These are phyloP conservation scores for Thecocarcelia acutangulata DNA, from an alignment of 2,888 invertebrate species.

Conservation along the genomic window DNA sequence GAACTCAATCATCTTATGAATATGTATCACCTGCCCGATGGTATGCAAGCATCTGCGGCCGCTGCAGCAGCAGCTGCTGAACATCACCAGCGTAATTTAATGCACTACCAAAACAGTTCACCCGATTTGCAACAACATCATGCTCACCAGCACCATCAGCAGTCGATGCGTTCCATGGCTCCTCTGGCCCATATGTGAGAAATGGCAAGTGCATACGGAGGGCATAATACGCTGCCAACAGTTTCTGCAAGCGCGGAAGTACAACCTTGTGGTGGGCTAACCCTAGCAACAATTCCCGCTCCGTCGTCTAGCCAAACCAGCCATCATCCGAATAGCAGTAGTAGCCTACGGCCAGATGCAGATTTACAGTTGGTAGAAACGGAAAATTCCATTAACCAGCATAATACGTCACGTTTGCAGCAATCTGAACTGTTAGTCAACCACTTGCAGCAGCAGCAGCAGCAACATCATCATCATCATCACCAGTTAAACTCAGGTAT, in stretches of 20 bases:
- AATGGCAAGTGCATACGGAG: conserved; percentile 80
- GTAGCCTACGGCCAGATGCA: conserved; percentile 49
- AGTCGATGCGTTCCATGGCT: conserved; percentile 81
- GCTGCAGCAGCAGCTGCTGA: conserved; percentile 82
- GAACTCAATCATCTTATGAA: conserved; percentile 86
- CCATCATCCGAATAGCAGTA: conserved; percentile 65
- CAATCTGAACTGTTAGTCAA: conserved; percentile 63
- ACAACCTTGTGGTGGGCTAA: conserved; percentile 62
- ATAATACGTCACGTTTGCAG: conserved; percentile 59
- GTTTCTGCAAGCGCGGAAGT: conserved; percentile 67
- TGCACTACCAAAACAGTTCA: conserved; percentile 81
- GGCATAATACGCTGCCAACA: conserved; percentile 73
- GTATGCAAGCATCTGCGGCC: conserved; percentile 83
- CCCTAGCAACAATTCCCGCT: conserved; percentile 55
- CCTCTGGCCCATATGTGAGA: conserved; percentile 82
- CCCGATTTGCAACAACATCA: conserved; percentile 80
- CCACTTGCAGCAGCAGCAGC: conserved; percentile 40
- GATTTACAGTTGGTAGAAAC: conserved; percentile 67
- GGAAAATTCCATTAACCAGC: conserved; percentile 33
- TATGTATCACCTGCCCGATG: conserved; percentile 86
- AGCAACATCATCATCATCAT: too few species aligned
- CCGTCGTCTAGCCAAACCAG: conserved; percentile 45
- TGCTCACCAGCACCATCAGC: conserved; percentile 80
- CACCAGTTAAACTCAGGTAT: conserved; percentile 68
- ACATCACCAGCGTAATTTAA: conserved; percentile 79